Evolutionary conservation across 2,113 vertebrate genomes (phyloP).

Genomic region (Zootoca vivipara): DNA sequence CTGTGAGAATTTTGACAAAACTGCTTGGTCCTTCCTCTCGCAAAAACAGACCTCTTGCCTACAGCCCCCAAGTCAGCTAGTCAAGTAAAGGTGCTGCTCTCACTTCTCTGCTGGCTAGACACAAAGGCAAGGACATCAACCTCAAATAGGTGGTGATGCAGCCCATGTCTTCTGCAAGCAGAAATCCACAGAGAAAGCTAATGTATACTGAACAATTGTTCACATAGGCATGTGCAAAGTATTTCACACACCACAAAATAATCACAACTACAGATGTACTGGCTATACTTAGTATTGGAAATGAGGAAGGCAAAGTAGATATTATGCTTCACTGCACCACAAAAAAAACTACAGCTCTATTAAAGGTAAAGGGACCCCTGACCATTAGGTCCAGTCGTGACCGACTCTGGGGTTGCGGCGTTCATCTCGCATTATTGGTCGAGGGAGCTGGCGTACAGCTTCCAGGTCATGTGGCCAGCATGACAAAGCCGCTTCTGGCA

Average conservation of each 20-base stretch:
- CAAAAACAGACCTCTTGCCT: neutral
- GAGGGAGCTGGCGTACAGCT: too few relatives aligned
- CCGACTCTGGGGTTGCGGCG: too few relatives aligned
- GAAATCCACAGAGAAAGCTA: neutral
- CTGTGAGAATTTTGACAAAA: neutral
- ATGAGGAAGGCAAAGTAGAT: neutral
- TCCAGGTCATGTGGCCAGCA: too few relatives aligned
- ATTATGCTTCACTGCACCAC: neutral
- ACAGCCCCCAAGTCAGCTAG: neutral
- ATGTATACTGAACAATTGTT: neutral
- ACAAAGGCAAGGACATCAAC: neutral
- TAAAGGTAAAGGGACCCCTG: too few relatives aligned
- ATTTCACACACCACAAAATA: neutral
- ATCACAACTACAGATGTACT: neutral
- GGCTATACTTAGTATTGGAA: neutral
- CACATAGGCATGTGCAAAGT: neutral
- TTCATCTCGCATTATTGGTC: too few relatives aligned
- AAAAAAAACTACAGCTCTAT: neutral
- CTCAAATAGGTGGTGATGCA: neutral
- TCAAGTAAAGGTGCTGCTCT: too few relatives aligned
- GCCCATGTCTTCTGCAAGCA: neutral
- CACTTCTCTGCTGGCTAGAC: neutral
- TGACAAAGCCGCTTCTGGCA: too few relatives aligned
- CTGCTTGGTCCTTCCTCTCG: neutral
- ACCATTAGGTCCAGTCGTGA: too few relatives aligned